Evolutionary conservation across 2,113 vertebrate species (phyloP), one percentile per base, ranked within the genome.

Genomic region (Pungitius pungitius): DNA sequence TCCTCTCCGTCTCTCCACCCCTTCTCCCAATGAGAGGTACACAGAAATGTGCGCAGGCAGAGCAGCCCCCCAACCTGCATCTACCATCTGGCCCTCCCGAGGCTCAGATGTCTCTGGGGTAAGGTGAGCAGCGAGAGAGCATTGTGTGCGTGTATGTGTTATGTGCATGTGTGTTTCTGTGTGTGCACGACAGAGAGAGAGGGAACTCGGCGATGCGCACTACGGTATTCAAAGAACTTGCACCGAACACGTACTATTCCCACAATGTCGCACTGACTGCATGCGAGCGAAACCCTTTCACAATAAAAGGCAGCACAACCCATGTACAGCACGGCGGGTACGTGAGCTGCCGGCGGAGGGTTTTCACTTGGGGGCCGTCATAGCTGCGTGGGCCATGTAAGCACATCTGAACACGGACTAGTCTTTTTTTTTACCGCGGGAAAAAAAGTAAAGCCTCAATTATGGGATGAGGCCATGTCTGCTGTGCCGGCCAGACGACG

Each of bases 21-120:
- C 56, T n/a, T 80, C 80, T 80, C 82, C 85, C 71, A 45, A 52
- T 37, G 66, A 60, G 55, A 82, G 61, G 52, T 60, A 75, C 73
- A 85, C 67, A 86, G 58, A 87, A 82, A 87, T 57, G 80, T 58
- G 67, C 69, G 73, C 82, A 81, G 69, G 72, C 79, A 84, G 63
- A 87, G 68, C 58, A 82, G 80, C 87, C 89, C 79, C n/a, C 87
- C 85, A 73, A 82, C 77, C 81, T 86, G 85, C 81, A 86, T 85
- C 90, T 69, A 87, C 92, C 92, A 93, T 92, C 91, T 93, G 91
- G 88, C 87, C 88, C 72, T 87, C 74, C 86, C 82, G 73, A 86
- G 83, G 88, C 88, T 88, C 80, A 74, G 66, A 89, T 86, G 81
- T 91, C 91, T 91, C 88, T 85, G 70, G 90, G 89, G 91, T 89